A percentile compares a stretch with the other conserved stretches of the same genome.
phyloP scores from a whole-genome alignment of 2,888 invertebrate genomes.

The Agrypnus murinus region DNA sequence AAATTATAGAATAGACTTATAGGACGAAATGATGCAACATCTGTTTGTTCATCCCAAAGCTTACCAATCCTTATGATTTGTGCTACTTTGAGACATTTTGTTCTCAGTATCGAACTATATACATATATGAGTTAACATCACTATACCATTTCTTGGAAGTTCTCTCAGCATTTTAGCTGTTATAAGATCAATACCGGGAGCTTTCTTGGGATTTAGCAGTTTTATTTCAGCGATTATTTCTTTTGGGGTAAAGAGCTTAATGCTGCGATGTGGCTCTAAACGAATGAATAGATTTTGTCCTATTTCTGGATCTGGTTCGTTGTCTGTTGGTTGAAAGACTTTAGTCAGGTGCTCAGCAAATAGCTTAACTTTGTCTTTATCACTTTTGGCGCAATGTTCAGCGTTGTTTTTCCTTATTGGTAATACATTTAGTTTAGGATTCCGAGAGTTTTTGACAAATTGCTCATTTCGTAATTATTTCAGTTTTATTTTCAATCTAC shows the following conservation, averaged over 20 bases:
- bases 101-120: neutral
- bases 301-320: constrained; percentile 17
- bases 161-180: neutral
- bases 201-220: no score
- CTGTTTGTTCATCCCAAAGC: no score
- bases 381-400: constrained; percentile 1
- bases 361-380: no score
- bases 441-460: constrained; percentile 11
- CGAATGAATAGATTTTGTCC: constrained; percentile 9
- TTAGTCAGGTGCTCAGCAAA: constrained; percentile 15
- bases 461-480: constrained; percentile 18
- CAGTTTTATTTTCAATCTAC: no score
- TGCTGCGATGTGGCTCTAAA: constrained; percentile 6
- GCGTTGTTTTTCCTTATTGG: constrained; percentile 2
- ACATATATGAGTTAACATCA: constrained; percentile 2
- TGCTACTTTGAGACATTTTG: constrained; percentile 18
- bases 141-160: neutral
- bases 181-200: no score
- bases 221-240: no score
- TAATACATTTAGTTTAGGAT: constrained; percentile 11
- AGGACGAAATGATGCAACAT: constrained; percentile 13
- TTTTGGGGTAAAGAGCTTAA: constrained; percentile 20
- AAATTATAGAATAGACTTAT: no score
- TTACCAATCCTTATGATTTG: constrained; percentile 23
- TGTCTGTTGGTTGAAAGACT: no score